These are phyloP conservation scores for Ernsta delagoae DNA, from an alignment of 2,888 invertebrate genomes.

Conservation along the genomic window DNA sequence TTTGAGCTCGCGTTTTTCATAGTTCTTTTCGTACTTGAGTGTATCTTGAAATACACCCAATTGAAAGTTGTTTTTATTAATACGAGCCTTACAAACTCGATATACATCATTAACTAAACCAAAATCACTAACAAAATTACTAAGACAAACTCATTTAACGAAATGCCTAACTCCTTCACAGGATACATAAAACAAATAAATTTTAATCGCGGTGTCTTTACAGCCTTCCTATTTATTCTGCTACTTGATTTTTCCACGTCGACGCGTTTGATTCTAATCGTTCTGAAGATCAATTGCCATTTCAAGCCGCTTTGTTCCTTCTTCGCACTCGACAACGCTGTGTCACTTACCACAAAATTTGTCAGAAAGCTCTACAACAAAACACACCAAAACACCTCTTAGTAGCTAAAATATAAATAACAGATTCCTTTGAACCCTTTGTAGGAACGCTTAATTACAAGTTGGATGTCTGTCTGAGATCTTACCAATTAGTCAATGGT, in stretches of 20 bases:
- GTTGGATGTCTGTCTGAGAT: conserved; percentile 59
- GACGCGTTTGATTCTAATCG: conserved; percentile 67
- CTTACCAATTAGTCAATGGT: conserved; percentile 72
- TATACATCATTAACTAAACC: too few species aligned
- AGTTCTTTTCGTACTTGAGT: too few species aligned
- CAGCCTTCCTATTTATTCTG: conserved; percentile 10
- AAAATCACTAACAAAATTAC: too few species aligned
- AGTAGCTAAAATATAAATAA: conserved; percentile 46
- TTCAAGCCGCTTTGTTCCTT: conserved; percentile 65
- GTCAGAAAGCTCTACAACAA: too few species aligned
- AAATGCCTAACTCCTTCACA: not conserved
- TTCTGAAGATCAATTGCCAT: conserved; percentile 74
- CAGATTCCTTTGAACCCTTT: conserved; percentile 48
- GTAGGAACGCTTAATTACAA: conserved; percentile 65
- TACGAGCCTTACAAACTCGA: too few species aligned
- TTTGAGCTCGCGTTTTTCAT: too few species aligned
- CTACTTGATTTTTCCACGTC: conserved; percentile 48
- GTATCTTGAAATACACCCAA: too few species aligned
- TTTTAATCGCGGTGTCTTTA: not conserved
- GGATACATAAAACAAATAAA: not conserved
- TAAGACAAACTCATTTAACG: too few species aligned
- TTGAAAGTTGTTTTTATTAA: too few species aligned
- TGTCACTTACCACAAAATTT: conserved; percentile 62
- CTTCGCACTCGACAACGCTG: conserved; percentile 55
- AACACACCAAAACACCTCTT: conserved; percentile 50